Base-by-base conservation (phyloP, 2,888 invertebrate genomes). In the Euzophera pinguis region DNA sequence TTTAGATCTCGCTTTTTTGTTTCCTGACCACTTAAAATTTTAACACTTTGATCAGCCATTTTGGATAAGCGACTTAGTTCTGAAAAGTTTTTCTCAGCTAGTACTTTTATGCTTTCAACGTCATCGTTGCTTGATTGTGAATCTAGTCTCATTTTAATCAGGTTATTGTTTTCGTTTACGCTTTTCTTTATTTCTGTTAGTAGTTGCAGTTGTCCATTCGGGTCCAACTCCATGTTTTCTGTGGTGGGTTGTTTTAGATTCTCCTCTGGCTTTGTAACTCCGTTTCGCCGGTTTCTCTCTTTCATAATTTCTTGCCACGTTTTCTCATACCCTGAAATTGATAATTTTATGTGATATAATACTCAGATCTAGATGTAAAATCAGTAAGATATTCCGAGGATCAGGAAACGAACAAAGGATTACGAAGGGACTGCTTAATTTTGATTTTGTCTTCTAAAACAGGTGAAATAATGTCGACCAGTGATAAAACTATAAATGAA, bases 241-340 rank as follows among this genome's bases (percentile, higher is more conserved):
- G 55, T 53, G 27, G 60, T 47, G 50, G 61, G 58, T 51, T 62
- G 59, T 35, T 69, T 70, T 9, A 58, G 52, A 27, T 55, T 57
- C 1, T 62, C 55, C 1, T 62, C 58, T 10, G 55, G 48, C 35
- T 73, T 79, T 62, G 69, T 80, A 9, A 78, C 71, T 50, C 90
- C 88, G 58, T 91, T 84, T 53, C 93, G 81, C 57, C 92, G 91
- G 61, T 91, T 88, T 47, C 94, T 89, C 61, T 94, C 94, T 69
- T 91, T 91, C 2, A 94, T 65, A 58, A 94, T 90, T 69, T 91
- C 91, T 63, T 91, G 86, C 94, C 94, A 94, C 45, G 90, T 88
- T 49, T 81, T 84, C 76, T 94, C 94, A 66, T 92, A 91, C 56
- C 86, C 93, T 93, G 83, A 50, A 88, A 91, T 38, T 16, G 9